Base-by-base conservation (phyloP, 2,797 vertebrate species). In the Uromys caudimaculatus region DNA sequence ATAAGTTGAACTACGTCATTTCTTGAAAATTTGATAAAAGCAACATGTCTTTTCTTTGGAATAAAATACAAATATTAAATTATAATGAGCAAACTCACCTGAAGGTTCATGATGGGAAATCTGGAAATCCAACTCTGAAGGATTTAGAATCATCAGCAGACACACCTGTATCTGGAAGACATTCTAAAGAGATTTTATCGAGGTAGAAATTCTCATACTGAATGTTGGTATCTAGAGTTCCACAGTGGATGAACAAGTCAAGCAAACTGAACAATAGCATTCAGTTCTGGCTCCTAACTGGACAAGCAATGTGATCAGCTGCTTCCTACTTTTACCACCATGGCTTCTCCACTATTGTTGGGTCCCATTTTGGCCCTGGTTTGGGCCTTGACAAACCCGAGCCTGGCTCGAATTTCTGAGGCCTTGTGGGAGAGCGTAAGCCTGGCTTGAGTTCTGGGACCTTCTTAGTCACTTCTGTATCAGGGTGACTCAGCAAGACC, bases 21-120 rank as follows among this genome's bases (percentile, higher is more conserved):
- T 73, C 24, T 7, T 87, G 64, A 73, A 87, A 38, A 41, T 73
- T 41, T 56, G 5, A 50, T 69, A 8, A 92, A 88, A 93, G 96
- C 84, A 92, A 29, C 1, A 89, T 89, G 11, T 23, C 23, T 47
- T 90, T 91, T 94, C 76, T 90, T 86, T 76, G 21, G 60, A 94
- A 73, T 44, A 47, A 90, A 62, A 84, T 81, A 82, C 1, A 19
- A 64, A 35, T 93, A 38, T 83, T 47, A 79, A 23, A 10, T n/a
- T 77, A 23, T n/a, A 32, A 10, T 54, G 12, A 67, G 5, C 32
- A 29, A 47, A 47, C 7, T 82, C 56, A 82, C 23, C 35, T 27
- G 6, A 58, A 47, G 10, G 17, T 23, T 52, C 6, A 52, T n/a
- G 12, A n/a, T 52, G 47, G 6, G 50, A 69, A 56, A 87, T 32